Conservation (phyloP, 2,888 invertebrate species). For the Apodemia zela region DNA sequence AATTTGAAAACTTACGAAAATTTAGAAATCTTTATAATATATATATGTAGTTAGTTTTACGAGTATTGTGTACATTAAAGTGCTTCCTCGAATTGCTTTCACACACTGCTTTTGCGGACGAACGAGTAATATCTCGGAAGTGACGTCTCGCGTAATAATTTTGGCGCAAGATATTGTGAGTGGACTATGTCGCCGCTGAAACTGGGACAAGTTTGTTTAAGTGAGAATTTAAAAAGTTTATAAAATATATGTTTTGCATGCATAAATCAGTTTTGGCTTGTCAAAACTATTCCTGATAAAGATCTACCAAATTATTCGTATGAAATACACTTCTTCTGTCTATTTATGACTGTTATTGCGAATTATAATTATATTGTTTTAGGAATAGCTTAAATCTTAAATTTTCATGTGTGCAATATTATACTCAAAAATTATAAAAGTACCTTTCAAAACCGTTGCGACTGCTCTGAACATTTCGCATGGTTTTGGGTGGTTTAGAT, state of each 20-base stretch:
- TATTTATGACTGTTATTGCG: no score
- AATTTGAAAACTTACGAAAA: neutral
- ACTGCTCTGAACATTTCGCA: no score
- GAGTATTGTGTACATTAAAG: conserved; percentile 44
- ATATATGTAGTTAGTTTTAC: conserved; percentile 2
- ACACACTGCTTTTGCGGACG: conserved; percentile 47
- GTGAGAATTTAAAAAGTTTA: conserved; percentile 28
- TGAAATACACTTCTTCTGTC: neutral
- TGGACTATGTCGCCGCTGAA: conserved; percentile 27
- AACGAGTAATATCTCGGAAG: conserved; percentile 47
- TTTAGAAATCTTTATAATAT: neutral
- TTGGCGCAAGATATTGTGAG: conserved; percentile 36
- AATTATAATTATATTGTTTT: no score
- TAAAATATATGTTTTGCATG: conserved; percentile 25
- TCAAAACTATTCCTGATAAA: neutral
- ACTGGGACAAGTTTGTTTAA: conserved; percentile 26
- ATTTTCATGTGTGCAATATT: no score
- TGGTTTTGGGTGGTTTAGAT: no score
- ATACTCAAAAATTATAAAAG: no score
- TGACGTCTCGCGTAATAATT: conserved; percentile 42
- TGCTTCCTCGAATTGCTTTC: conserved; percentile 65
- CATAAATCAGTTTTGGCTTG: conserved; percentile 8
- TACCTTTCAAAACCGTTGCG: no score
- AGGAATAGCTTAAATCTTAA: no score
- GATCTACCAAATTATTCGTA: neutral